A percentile compares a stretch with the other conserved stretches of the same genome.
Evolutionary conservation across 2,113 vertebrate genomes (phyloP).

Genomic region (Oreochromis niloticus): DNA sequence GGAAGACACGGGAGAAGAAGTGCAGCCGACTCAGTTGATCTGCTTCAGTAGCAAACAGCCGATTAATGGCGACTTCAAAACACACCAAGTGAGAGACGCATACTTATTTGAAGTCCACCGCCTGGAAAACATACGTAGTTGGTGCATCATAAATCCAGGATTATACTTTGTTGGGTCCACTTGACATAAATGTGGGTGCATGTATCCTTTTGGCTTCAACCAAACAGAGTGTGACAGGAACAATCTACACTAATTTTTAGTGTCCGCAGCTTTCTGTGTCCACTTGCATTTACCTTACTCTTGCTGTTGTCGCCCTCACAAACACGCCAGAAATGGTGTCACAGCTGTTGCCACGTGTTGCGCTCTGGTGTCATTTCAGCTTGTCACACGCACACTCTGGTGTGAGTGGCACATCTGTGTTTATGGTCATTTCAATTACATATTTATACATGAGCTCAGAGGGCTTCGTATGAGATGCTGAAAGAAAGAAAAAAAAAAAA

Average conservation of each 20-base stretch:
- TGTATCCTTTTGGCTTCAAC: neutral
- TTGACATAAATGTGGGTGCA: neutral
- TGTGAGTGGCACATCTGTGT: neutral
- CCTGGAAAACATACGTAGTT: fast-evolving
- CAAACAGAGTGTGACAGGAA: no score
- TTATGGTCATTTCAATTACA: fast-evolving
- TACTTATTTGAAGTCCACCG: neutral
- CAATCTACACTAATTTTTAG: no score
- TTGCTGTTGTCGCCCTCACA: neutral
- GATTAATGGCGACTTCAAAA: neutral
- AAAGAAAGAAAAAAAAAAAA: neutral
- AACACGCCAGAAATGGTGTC: neutral
- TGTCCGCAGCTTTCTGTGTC: neutral
- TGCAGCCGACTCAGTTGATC: neutral
- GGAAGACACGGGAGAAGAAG: neutral
- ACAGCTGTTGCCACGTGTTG: neutral
- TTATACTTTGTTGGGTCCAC: neutral
- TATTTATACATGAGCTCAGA: neutral
- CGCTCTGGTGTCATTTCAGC: neutral
- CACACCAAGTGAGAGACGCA: neutral
- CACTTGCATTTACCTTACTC: neutral
- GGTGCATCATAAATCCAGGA: neutral
- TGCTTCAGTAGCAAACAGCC: neutral
- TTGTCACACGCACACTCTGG: neutral
- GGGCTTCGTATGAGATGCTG: neutral